Conservation (phyloP, 2,797 vertebrate species). For the Hippocampus kuda region DNA sequence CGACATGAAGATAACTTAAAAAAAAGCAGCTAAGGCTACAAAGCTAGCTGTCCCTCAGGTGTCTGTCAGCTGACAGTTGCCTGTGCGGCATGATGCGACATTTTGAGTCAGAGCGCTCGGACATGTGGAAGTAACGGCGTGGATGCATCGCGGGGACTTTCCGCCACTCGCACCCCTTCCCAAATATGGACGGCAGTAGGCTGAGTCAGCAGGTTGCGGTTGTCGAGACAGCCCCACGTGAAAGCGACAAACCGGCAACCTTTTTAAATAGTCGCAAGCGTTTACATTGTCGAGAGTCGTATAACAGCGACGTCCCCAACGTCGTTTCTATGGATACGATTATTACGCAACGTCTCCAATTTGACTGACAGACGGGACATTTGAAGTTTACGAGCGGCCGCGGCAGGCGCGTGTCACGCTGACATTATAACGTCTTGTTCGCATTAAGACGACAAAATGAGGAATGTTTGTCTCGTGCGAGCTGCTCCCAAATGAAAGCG, state of each 20-base stretch:
- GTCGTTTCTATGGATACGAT: neutral
- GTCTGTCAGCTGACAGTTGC: neutral
- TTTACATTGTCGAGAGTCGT: neutral
- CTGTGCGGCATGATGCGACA: neutral
- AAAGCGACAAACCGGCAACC: neutral
- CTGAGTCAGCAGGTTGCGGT: constrained; percentile 1
- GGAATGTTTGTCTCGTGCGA: neutral
- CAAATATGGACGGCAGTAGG: neutral
- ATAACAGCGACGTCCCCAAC: neutral
- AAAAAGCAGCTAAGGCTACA: neutral
- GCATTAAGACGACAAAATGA: neutral
- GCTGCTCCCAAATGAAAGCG: neutral
- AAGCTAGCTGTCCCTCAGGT: neutral
- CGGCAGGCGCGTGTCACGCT: neutral
- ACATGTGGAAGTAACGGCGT: neutral
- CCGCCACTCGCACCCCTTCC: neutral
- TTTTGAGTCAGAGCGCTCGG: neutral
- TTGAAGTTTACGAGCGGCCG: neutral
- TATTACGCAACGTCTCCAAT: neutral
- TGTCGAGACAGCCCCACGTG: neutral
- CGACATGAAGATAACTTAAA: too few species aligned
- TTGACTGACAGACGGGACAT: neutral
- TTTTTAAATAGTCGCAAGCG: neutral
- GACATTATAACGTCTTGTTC: neutral
- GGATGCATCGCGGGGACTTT: neutral